phyloP scores from a whole-genome alignment of 2,113 vertebrate genomes.

The Gorilla gorilla region DNA sequence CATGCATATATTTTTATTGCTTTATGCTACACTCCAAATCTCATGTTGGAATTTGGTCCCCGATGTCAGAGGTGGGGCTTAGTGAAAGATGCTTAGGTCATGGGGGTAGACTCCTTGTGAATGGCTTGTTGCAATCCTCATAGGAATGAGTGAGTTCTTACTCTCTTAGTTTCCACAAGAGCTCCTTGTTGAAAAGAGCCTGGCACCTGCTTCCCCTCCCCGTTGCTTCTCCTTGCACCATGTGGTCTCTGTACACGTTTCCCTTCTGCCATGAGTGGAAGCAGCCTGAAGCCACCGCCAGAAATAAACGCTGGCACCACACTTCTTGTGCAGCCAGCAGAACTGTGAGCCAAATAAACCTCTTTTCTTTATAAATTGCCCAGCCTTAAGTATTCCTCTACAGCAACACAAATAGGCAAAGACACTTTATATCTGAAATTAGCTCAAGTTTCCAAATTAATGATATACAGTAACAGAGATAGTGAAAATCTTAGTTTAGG shows the following conservation, averaged over 20 bases:
- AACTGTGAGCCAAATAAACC: not conserved
- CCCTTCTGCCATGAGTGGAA: not conserved
- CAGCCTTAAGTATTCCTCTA: not conserved
- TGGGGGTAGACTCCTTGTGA: not conserved
- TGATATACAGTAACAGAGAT: not conserved
- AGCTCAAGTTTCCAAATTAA: conserved; percentile 43
- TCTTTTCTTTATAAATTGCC: not conserved
- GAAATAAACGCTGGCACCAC: not conserved
- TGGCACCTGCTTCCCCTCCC: not conserved
- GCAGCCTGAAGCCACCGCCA: not conserved
- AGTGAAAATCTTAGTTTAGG: not conserved
- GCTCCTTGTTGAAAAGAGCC: not conserved
- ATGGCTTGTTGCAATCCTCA: not conserved
- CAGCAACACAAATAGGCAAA: not conserved
- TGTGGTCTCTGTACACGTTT: not conserved
- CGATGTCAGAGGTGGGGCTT: not conserved
- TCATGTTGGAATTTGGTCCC: not conserved
- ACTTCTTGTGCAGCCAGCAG: not conserved
- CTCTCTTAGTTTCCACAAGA: not conserved
- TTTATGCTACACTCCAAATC: not conserved
- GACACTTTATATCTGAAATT: conserved; percentile 33
- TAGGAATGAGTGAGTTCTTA: not conserved
- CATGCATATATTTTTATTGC: not conserved
- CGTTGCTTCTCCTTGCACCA: not conserved
- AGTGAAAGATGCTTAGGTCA: not conserved